Base-by-base conservation (phyloP, 2,888 invertebrate genomes). In the Brenthis hecate region DNA sequence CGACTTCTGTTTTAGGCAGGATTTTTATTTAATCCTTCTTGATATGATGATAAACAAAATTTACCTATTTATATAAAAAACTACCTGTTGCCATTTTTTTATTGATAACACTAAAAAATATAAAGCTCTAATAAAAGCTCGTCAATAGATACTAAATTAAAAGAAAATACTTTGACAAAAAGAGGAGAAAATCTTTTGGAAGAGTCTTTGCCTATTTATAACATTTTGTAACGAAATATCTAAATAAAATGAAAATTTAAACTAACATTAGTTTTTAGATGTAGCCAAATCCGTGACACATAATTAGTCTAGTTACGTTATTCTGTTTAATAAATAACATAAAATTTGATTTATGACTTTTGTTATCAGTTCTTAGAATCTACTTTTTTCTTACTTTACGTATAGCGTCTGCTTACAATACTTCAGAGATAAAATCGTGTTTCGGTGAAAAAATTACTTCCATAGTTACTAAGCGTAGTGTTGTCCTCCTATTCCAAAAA, bases 301-400 rank as follows among this genome's bases (percentile, higher is more conserved):
- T 77, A 78, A 67, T 80, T 81, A 79, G 75, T 63, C 28, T 32
- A 13, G 5, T 61, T 32, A 51, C 63, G 69, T 68, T 73, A 75
- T 73, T 71, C 74, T 54, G 78, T 78, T 78, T 77, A 68, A 63
- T 73, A 68, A 72, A 78, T 73, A 69, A 70, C 54, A 66, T 57
- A 48, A 67, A 53, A 53, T 61, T 65, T 65, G 68, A 71, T 71
- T 71, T 55, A 65, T 68, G 57, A 50, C 43, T 64, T 53, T 16
- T 60, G 51, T 65, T 68, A 68, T 62, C 71, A 19, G 32, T 68
- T 57, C 61, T 65, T 36, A 57, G 71, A 62, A 70, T 68, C 62
- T 54, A 19, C 19, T 51, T 66, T 66, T 66, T 66, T 65, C 47
- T 53, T 48, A 56, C 32, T 60, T 53, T 55, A 67, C 61, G 43